Evolutionary conservation across 1,140 invertebrate genomes (phyloP).

Genomic region (Ceratina australensis): DNA sequence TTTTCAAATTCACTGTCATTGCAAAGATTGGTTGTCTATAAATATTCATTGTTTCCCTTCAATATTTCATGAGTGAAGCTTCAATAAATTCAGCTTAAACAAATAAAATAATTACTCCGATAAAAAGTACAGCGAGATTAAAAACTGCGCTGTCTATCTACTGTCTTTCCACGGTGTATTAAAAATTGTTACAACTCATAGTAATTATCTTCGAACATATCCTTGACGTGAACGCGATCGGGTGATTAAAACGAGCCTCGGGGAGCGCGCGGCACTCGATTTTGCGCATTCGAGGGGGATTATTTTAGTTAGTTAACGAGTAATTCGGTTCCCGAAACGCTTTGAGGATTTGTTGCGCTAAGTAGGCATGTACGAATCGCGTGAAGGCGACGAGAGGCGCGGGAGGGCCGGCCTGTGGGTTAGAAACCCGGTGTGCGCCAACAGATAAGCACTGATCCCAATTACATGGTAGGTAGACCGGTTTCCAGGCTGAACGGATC

Average conservation of each 20-base stretch:
- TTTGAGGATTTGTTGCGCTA: conserved; percentile 41
- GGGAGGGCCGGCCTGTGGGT: conserved; percentile 43
- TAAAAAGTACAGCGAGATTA: no score
- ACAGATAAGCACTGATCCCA: conserved; percentile 78
- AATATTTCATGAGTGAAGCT: not conserved
- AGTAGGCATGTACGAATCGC: conserved; percentile 42
- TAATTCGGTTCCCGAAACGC: conserved; percentile 2
- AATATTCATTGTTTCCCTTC: not conserved
- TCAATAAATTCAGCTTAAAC: no score
- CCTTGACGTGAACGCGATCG: no score
- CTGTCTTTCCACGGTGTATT: no score
- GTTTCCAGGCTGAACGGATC: conserved; percentile 74
- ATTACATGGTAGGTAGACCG: conserved; percentile 73
- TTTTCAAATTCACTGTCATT: no score
- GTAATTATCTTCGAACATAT: no score
- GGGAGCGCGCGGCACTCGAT: not conserved
- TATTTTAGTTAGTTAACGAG: conserved; percentile 17
- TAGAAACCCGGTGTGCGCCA: conserved; percentile 67
- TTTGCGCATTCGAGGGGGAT: not conserved
- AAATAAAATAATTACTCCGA: no score
- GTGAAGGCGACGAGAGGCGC: conserved; percentile 35
- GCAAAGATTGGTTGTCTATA: no score
- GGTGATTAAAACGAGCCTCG: no score
- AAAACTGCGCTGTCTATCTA: no score
- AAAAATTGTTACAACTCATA: no score